These are phyloP conservation scores for Aphelinus certus DNA, from an alignment of 1,140 invertebrate species.

Conservation along the genomic window DNA sequence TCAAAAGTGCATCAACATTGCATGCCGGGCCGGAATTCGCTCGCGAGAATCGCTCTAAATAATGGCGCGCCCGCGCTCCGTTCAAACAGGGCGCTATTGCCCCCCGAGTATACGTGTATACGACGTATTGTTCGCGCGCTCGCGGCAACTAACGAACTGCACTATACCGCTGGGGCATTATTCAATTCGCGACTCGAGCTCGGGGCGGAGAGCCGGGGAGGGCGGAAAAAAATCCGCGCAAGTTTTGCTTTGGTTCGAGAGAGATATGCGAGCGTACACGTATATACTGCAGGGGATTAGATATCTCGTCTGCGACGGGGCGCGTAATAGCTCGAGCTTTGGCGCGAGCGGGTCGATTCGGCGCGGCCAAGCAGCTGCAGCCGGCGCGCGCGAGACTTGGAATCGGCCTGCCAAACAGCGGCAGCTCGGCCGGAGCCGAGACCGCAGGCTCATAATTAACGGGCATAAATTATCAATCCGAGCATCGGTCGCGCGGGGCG, in stretches of 20 bases:
- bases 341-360: neutral
- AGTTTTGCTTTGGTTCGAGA: too few species aligned
- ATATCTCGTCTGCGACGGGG: too few species aligned
- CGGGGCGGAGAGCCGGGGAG: too few species aligned
- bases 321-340: neutral
- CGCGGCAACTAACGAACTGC: neutral
- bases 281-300: too few species aligned
- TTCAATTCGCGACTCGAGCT: too few species aligned
- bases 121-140: too few species aligned
- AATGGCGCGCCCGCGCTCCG: neutral
- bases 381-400: neutral
- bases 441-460: constrained; percentile 65
- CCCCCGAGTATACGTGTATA: too few species aligned
- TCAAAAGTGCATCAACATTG: neutral
- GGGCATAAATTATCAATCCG: constrained; percentile 66
- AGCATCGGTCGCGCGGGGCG: constrained; percentile 58
- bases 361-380: neutral
- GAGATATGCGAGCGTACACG: too few species aligned
- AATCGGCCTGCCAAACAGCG: neutral
- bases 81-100: neutral
- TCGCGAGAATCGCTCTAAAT: constrained; percentile 20
- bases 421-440: constrained; percentile 43
- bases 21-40: neutral
- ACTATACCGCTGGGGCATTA: too few species aligned
- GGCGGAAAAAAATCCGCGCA: too few species aligned